Percentiles rank a stretch among this genome's conserved stretches.
These are phyloP conservation scores for Listrodromus nycthemerus DNA, from an alignment of 2,888 invertebrate species.

Conservation along the genomic window DNA sequence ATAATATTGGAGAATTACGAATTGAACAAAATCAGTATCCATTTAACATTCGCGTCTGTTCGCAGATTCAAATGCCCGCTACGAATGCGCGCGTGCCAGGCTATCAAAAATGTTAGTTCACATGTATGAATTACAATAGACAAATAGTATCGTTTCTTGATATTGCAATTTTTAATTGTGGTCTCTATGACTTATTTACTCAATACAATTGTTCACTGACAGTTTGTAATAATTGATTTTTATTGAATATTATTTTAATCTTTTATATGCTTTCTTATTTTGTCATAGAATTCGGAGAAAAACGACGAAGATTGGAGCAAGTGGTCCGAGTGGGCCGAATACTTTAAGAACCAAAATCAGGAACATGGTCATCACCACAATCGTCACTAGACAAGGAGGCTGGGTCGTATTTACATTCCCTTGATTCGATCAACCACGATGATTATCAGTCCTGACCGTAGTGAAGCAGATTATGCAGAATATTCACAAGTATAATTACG, in stretches of 20 bases:
- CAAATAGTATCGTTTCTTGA: constrained; percentile 37
- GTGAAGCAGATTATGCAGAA: constrained; percentile 3
- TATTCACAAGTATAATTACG: constrained; percentile 36
- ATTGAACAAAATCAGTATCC: background rate
- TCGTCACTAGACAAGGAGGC: constrained; percentile 71
- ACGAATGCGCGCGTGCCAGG: constrained; percentile 71
- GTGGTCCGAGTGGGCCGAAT: constrained; percentile 76
- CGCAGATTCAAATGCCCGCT: constrained; percentile 82
- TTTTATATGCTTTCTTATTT: constrained; percentile 18
- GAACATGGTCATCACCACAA: constrained; percentile 76
- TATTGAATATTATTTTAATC: background rate
- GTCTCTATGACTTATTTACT: background rate
- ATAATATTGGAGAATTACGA: background rate
- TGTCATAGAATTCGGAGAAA: constrained; percentile 73
- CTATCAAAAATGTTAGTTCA: constrained; percentile 73
- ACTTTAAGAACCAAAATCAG: constrained; percentile 71
- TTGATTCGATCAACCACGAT: constrained; percentile 8
- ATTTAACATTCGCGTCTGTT: constrained; percentile 71
- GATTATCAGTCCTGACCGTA: background rate
- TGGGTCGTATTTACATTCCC: background rate
- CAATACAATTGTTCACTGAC: background rate
- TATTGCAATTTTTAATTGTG: background rate
- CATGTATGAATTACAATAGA: constrained; percentile 60
- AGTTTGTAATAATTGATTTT: background rate
- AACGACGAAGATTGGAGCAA: constrained; percentile 71